Evolutionary conservation across 2,113 vertebrate species (phyloP), one percentile per base, ranked within the genome.

Genomic region (Archilochus colubris): DNA sequence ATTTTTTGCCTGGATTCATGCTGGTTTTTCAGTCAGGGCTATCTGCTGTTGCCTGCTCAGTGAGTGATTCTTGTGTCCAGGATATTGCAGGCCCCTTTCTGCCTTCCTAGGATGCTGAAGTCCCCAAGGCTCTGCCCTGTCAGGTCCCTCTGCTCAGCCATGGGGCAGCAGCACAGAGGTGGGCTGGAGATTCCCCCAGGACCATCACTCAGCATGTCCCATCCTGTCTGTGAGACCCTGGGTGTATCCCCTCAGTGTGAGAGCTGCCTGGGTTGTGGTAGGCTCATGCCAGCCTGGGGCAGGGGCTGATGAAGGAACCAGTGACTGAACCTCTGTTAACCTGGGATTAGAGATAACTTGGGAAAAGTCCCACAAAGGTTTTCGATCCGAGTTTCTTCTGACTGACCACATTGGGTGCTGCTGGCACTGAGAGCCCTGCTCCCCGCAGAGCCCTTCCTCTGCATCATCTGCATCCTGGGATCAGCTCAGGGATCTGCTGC

Each of bases 191-290:
- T 38, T 72, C 46, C 50, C 40, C 21, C 46, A 48, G 59, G 31
- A n/a, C 46, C 54, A 4, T 40, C 31, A 15, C 72, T 59, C 72
- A 76, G 69, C 43, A 33, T 61, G 53, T 40, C 43, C 10, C 1
- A 2, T 63, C 22, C 3, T 48, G 69, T 33, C 0, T 0, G 17
- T 3, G 3, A 50, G 33, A 82, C 27, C 6, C 17, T 64, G 43
- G 43, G 12, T 14, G 10, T 57, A 22, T 18, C 27, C 28, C 27
- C 23, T 44, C 36, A 18, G 21, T 5, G 30, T 24, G 23, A 44
- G 68, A 53, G 46, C 46, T 67, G 46, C 62, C 61, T 61, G 33
- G 14, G 53, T 61, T 36, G 50, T 70, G 59, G 38, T 19, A 69
- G 27, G 64, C 55, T 77, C 73, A 53, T 44, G 27, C 54, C 54